These are phyloP conservation scores for Sylvia atricapilla DNA, from an alignment of 2,113 vertebrate genomes.

Conservation along the genomic window DNA sequence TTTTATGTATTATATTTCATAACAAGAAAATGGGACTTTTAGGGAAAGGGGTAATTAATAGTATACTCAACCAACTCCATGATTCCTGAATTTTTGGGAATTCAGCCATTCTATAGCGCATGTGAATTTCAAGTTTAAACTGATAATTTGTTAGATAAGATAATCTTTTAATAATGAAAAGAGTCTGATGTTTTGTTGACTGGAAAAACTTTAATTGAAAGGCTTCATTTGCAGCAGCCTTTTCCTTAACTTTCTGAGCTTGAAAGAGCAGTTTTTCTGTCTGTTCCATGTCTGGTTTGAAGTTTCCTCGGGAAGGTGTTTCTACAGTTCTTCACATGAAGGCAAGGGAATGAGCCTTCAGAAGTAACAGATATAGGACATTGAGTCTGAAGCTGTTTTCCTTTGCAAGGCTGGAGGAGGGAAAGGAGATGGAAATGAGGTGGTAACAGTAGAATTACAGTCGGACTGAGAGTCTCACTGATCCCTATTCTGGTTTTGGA, in stretches of 20 bases:
- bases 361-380: not conserved
- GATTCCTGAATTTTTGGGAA: not conserved
- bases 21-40: not conserved
- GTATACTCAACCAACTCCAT: no score
- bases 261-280: not conserved
- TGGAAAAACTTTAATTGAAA: not conserved
- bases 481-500: not conserved
- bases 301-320: not conserved
- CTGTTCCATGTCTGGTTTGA: not conserved
- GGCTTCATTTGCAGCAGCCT: not conserved
- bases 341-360: not conserved
- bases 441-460: not conserved
- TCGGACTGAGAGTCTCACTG: not conserved
- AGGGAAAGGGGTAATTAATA: not conserved
- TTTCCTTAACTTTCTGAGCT: not conserved
- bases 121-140: not conserved
- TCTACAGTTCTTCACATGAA: not conserved
- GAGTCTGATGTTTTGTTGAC: not conserved
- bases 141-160: not conserved
- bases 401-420: not conserved
- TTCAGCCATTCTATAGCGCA: not conserved
- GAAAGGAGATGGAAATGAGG: not conserved
- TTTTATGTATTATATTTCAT: not conserved
- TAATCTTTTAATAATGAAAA: not conserved
- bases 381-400: not conserved